phyloP scores from a whole-genome alignment of 2,888 invertebrate genomes.

The Dryomyza anilis region DNA sequence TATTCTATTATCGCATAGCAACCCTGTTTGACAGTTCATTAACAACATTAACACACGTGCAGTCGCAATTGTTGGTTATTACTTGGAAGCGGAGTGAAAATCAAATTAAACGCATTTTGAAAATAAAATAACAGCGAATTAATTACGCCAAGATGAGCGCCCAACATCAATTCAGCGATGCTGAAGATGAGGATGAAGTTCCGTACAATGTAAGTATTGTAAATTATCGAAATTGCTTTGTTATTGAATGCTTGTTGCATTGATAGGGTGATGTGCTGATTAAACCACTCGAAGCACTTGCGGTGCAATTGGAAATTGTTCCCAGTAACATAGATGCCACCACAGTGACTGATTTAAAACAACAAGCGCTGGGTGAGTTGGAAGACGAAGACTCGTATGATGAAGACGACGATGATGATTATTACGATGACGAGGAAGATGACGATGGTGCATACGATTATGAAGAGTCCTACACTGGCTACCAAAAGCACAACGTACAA shows the following conservation, averaged over 20 bases:
- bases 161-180: conserved; percentile 57
- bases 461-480: conserved; percentile 53
- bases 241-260: background rate
- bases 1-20: too few relatives aligned
- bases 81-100: background rate
- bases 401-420: conserved; percentile 36
- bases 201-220: conserved; percentile 34
- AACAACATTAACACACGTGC: background rate
- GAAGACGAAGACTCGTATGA: conserved; percentile 24
- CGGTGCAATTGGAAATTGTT: conserved; percentile 49
- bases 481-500: conserved; percentile 52
- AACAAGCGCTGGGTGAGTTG: too few relatives aligned
- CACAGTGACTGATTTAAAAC: too few relatives aligned
- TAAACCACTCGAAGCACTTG: conserved; percentile 43
- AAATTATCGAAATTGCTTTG: background rate
- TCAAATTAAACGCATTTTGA: background rate
- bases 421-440: conserved; percentile 44
- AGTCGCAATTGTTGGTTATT: background rate
- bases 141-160: conserved; percentile 35
- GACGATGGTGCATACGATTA: conserved; percentile 50
- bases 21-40: background rate
- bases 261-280: conserved; percentile 43
- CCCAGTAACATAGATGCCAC: conserved; percentile 39
- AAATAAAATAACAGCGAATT: background rate
- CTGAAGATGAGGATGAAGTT: conserved; percentile 49